Evolutionary conservation across 2,797 vertebrate genomes (phyloP).

Genomic region (Crocidura indochinensis): DNA sequence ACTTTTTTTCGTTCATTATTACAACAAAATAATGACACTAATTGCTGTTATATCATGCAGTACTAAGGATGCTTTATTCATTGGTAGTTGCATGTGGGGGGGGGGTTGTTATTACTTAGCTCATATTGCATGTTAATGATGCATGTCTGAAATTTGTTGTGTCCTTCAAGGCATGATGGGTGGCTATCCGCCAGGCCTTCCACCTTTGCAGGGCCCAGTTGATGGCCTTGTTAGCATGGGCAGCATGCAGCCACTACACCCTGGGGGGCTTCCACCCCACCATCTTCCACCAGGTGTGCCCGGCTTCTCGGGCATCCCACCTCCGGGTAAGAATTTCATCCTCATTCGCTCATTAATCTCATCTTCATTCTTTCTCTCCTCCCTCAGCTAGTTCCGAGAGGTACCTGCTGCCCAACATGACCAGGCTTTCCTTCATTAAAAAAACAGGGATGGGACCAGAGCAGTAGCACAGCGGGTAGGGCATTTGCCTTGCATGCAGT

Average conservation of each 20-base stretch:
- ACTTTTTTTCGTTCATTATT: conserved; percentile 86
- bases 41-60: conserved; percentile 88
- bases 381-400: conserved; percentile 91
- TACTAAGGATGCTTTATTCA: conserved; percentile 90
- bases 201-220: conserved; percentile 94
- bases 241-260: conserved; percentile 96
- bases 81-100: conserved; percentile 89
- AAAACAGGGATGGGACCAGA: conserved; percentile 47
- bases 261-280: conserved; percentile 95
- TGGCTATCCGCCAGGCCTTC: conserved; percentile 95
- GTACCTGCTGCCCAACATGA: conserved; percentile 89
- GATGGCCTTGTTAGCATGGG: conserved; percentile 97
- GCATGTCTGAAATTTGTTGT: conserved; percentile 97
- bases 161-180: conserved; percentile 97
- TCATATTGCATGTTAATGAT: conserved; percentile 96
- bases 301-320: conserved; percentile 94
- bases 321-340: conserved; percentile 95
- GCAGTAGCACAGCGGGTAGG: too few relatives aligned
- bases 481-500: too few relatives aligned
- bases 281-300: conserved; percentile 95
- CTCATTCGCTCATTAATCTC: conserved; percentile 92
- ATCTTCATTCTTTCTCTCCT: conserved; percentile 91
- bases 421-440: conserved; percentile 74
- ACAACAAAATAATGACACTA: conserved; percentile 92
- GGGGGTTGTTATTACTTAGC: conserved; percentile 88